Base-by-base conservation (phyloP, 1,140 invertebrate genomes). In the Dreissena rostriformis region DNA sequence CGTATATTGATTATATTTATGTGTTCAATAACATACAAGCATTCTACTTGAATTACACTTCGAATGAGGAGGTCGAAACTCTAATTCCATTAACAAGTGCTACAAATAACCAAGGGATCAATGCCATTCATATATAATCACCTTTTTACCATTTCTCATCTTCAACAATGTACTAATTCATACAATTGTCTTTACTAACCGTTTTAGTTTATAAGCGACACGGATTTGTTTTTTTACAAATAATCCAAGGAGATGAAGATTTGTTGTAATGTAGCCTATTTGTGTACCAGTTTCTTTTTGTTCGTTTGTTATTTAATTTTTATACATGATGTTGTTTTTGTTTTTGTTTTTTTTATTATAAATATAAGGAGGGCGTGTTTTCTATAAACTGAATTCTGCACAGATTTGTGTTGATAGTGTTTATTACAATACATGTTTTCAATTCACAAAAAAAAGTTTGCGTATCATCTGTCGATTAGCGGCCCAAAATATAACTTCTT, bases 11-110 rank as follows among this genome's bases (percentile, higher is more conserved):
- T 53, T 24, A 19, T 57, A 55, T 55, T n/a, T 26, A 74, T 55
- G 51, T 53, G 19, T 19, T 19, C 52, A 26, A 55, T 26, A 49
- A 26, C 57, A 26, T 22, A 26, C 14, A n/a, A 55, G 24, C 52
- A 22, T 77, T 51, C 17, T 51, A 57, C 14, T 29, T 17, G 15
- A 39, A 39, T 39, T 39, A 53, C 49, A 29, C 66, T 53, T 57
- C 49, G 24, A 26, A 63, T 1, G 49, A 29, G 26, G 55, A 7
- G 28, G 66, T 39, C 39, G 19, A 15, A 57, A 76, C 24, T 22
- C 22, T n/a, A 52, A 80, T 80, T 80, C 66, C 77, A 71, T 49
- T 29, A 22, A n/a, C 28, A 80, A 80, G 77, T 80, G 77, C 77
- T 80, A 70, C 77, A 80, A 78, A 24, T 55, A 15, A 49, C 24